phyloP scores from a whole-genome alignment of 2,113 vertebrate species.

The Gambusia affinis region DNA sequence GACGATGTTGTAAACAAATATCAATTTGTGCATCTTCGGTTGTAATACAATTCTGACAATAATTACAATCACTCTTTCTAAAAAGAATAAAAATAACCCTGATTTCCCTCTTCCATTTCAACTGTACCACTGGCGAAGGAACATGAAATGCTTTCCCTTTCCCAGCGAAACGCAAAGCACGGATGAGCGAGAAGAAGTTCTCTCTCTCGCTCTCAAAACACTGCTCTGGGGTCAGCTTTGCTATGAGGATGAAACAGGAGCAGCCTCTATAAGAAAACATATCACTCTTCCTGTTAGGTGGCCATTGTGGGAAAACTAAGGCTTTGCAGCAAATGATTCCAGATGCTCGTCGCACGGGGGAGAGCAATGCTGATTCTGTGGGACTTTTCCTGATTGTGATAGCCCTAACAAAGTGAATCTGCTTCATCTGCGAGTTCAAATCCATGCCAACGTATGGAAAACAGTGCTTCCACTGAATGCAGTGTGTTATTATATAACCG shows the following conservation, averaged over 20 bases:
- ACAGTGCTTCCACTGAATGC: conserved; percentile 70
- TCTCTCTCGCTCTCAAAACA: conserved; percentile 32
- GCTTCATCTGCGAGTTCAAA: conserved; percentile 42
- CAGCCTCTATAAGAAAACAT: conserved; percentile 67
- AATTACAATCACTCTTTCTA: conserved; percentile 42
- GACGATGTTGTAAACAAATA: conserved; percentile 60
- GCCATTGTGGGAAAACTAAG: conserved; percentile 66
- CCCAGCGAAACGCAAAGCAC: conserved; percentile 42
- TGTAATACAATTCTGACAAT: conserved; percentile 38
- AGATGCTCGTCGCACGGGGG: conserved; percentile 60
- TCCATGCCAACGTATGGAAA: conserved; percentile 50
- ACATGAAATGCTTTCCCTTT: conserved; percentile 53
- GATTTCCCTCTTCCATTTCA: conserved; percentile 26
- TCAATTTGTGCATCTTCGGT: conserved; percentile 39
- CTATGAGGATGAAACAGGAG: conserved; percentile 66
- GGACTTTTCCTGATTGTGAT: conserved; percentile 61
- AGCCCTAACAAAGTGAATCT: conserved; percentile 49
- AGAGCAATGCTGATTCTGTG: conserved; percentile 52
- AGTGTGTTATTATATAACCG: conserved; percentile 54
- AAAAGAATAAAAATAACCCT: conserved; percentile 14
- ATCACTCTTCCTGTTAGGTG: conserved; percentile 61
- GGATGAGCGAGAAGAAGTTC: conserved; percentile 38
- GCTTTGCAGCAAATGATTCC: conserved; percentile 69
- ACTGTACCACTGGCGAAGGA: conserved; percentile 41
- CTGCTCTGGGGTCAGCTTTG: conserved; percentile 61